Evolutionary conservation across 2,113 vertebrate species (phyloP).

Genomic region (Malurus cyaneus): DNA sequence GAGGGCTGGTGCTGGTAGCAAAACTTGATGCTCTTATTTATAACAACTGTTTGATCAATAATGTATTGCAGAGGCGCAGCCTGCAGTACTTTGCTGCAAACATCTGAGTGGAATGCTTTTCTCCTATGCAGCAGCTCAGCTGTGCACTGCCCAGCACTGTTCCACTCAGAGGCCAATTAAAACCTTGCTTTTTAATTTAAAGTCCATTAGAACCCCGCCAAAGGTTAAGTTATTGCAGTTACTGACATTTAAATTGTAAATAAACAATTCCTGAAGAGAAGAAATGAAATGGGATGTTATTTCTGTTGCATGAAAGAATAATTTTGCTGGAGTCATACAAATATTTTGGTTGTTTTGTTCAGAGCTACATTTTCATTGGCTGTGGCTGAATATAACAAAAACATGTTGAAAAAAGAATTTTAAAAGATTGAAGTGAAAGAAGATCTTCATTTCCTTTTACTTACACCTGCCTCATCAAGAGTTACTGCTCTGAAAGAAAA

Average conservation of each 20-base stretch:
- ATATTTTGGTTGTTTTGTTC: neutral
- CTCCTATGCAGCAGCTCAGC: neutral
- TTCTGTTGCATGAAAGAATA: neutral
- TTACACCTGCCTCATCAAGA: neutral
- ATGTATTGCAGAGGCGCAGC: slow-evolving; percentile 20
- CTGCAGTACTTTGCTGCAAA: neutral
- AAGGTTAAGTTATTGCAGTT: neutral
- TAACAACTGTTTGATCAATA: slow-evolving; percentile 59
- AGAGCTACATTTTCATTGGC: neutral
- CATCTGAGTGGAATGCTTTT: neutral
- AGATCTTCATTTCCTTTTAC: neutral
- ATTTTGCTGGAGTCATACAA: neutral
- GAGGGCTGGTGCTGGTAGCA: neutral
- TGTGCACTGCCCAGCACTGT: neutral
- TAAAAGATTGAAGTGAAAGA: neutral
- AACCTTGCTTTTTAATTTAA: neutral
- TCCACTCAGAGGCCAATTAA: neutral
- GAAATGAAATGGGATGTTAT: neutral
- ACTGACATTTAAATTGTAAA: neutral
- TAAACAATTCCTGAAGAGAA: neutral
- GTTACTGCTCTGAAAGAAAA: neutral
- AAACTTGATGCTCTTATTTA: slow-evolving; percentile 21
- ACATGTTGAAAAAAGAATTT: neutral
- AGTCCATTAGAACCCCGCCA: neutral
- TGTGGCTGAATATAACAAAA: neutral